Evolutionary conservation across 2,113 vertebrate genomes (phyloP).

Genomic region (Bucco capensis): DNA sequence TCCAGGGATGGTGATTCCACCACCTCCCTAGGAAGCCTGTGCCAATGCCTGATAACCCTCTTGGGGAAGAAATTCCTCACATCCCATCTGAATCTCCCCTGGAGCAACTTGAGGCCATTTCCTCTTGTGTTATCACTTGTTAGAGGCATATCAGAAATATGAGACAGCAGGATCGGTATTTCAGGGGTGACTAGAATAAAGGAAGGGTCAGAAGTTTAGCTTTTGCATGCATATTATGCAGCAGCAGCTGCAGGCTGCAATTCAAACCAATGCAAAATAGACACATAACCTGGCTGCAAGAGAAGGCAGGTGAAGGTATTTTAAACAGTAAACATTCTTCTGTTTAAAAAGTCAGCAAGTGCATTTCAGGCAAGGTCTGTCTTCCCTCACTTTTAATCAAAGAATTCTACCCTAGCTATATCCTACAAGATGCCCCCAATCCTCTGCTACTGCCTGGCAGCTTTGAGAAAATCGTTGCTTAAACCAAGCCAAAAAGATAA

Average conservation of each 20-base stretch:
- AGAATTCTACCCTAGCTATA: neutral
- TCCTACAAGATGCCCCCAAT: neutral
- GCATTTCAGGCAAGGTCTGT: neutral
- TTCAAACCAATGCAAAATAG: constrained; percentile 30
- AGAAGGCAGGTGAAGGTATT: neutral
- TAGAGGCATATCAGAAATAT: neutral
- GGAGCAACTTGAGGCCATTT: no score
- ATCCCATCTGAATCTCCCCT: no score
- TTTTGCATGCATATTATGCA: neutral
- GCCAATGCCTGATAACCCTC: no score
- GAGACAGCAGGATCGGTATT: neutral
- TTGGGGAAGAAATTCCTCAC: no score
- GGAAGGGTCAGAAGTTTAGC: neutral
- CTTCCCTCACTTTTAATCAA: constrained; percentile 24
- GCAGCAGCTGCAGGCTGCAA: neutral
- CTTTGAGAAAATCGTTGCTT: constrained; percentile 38
- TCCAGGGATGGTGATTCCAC: no score
- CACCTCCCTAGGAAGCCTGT: no score
- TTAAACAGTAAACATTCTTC: neutral
- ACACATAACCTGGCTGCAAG: neutral
- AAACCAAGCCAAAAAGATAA: constrained; percentile 46
- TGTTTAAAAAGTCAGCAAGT: neutral
- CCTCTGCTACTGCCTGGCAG: neutral
- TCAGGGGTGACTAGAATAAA: neutral
- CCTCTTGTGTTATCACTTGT: no score